These are phyloP conservation scores for Callorhinus ursinus DNA, from an alignment of 2,113 vertebrate species.

Conservation along the genomic window DNA sequence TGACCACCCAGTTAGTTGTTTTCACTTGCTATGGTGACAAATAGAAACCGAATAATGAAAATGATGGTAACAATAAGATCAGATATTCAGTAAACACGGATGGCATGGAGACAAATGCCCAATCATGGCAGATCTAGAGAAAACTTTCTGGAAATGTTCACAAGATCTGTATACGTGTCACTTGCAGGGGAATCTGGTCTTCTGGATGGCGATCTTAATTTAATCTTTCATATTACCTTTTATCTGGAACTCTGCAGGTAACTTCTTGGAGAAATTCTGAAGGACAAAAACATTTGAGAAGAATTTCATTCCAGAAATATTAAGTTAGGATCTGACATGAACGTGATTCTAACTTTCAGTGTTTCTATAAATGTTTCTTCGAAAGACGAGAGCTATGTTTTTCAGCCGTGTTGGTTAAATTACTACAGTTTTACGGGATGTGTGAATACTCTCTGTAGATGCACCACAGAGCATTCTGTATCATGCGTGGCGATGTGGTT, in stretches of 20 bases:
- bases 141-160: background rate
- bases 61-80: no score
- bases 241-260: background rate
- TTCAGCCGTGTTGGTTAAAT: background rate
- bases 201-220: background rate
- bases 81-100: background rate
- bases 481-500: background rate
- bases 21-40: background rate
- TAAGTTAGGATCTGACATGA: background rate
- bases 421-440: rapidly evolving
- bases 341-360: background rate
- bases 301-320: background rate
- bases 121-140: background rate
- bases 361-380: background rate
- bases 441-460: background rate
- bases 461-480: background rate
- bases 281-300: background rate
- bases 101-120: background rate
- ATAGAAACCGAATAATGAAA: background rate
- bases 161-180: background rate
- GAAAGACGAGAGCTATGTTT: background rate
- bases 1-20: background rate
- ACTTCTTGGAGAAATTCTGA: background rate
- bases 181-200: background rate
- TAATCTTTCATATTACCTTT: background rate